Base-by-base conservation (phyloP, 1,140 invertebrate genomes). In the Lethrus apterus region DNA sequence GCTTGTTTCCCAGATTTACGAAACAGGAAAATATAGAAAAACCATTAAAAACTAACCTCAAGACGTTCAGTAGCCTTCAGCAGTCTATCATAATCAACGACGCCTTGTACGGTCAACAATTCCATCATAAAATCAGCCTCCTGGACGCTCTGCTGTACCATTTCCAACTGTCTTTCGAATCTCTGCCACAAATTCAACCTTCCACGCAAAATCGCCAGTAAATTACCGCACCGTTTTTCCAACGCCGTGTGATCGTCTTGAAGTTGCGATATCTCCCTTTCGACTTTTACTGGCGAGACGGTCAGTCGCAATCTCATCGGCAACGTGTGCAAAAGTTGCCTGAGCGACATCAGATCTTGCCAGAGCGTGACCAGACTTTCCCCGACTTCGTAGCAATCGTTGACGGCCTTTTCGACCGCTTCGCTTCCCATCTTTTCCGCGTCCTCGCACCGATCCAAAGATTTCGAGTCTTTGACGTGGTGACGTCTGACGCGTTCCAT, bases 71-170 rank as follows among this genome's bases (percentile, higher is more conserved):
- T 87, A 21, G 84, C 84, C 56, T 85, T 86, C n/a, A 80, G 67
- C 31, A 89, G 64, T 19, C 85, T 74, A 40, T 87, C 83, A 51
- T 88, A 88, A 67, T 89, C 84, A 1, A 89, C 80, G 26, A 81
- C 78, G 9, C 83, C 85, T 58, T 87, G 83, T 0, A 89, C 81
- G 1, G 81, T 83, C 2, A 89, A 69, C 9, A 89, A 64, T 56
- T 89, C 84, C 69, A 88, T 85, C 84, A 88, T 87, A 55, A 86
- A 89, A 62, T 88, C 85, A 0, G 84, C 83, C 53, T 89, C 84
- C 44, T 86, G 75, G 0, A 87, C 82, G 0, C 83, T 85, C 21
- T 84, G 79, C 38, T 87, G 82, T 1, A 89, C 83, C 61, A 80
- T 56, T 54, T 89, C 84, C 46, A 88, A 62, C 54, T 86, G 83